Conservation (phyloP, 2,113 vertebrate species). For the Hiodon alosoides region DNA sequence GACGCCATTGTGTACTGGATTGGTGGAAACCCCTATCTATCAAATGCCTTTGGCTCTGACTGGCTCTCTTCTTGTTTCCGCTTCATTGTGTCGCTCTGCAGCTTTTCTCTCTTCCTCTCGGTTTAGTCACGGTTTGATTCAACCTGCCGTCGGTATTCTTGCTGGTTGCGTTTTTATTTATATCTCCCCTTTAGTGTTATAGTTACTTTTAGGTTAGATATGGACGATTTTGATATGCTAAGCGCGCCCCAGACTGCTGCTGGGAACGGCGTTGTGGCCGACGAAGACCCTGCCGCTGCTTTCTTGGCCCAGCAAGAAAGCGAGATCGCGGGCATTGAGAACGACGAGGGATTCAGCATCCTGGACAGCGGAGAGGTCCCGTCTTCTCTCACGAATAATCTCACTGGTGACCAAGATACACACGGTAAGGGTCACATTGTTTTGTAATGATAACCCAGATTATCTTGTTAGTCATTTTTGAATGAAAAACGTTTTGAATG, state of each 20-base stretch:
- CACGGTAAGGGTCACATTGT: slow-evolving; percentile 45
- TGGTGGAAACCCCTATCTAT: slow-evolving; percentile 33
- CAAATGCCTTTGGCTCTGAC: slow-evolving; percentile 22
- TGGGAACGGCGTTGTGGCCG: slow-evolving; percentile 61
- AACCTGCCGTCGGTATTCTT: slow-evolving; percentile 1
- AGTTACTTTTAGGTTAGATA: slow-evolving; percentile 28
- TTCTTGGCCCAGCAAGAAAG: slow-evolving; percentile 88
- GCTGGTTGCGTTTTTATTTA: not conserved
- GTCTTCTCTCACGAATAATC: slow-evolving; percentile 51
- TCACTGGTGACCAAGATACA: slow-evolving; percentile 35
- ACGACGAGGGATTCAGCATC: slow-evolving; percentile 84
- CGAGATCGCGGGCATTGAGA: slow-evolving; percentile 88
- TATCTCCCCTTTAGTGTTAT: slow-evolving; percentile 24
- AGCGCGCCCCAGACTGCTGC: slow-evolving; percentile 48
- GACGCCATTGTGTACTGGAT: slow-evolving; percentile 7
- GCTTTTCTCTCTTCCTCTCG: not conserved
- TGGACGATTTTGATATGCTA: slow-evolving; percentile 71
- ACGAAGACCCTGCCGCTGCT: slow-evolving; percentile 84
- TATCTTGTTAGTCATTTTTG: not conserved
- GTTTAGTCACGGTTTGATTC: slow-evolving; percentile 23
- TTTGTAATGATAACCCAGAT: not conserved
- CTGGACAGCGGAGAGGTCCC: slow-evolving; percentile 83
- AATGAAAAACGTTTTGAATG: too few relatives aligned
- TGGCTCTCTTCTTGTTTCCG: slow-evolving; percentile 43
- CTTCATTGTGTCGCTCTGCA: slow-evolving; percentile 11